A percentile compares a stretch with the other conserved stretches of the same genome.
Evolutionary conservation across 2,113 vertebrate genomes (phyloP).

Genomic region (Bubalus kerabau): DNA sequence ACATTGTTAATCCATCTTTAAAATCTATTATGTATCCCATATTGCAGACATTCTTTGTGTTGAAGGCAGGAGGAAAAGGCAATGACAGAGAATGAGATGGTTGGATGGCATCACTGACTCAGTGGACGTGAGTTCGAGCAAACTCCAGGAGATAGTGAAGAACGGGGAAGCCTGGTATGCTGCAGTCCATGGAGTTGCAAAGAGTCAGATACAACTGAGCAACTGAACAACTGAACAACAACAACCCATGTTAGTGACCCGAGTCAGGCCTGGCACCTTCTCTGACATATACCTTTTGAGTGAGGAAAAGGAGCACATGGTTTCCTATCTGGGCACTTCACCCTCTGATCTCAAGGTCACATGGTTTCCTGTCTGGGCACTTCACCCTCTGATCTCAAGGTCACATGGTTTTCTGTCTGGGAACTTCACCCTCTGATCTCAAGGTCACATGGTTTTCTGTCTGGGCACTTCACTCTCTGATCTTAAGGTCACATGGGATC

Average conservation of each 20-base stretch:
- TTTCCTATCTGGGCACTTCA: not conserved
- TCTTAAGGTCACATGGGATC: not conserved
- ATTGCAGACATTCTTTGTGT: not conserved
- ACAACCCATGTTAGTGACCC: not conserved
- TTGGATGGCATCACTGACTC: not conserved
- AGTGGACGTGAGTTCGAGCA: fast-evolving
- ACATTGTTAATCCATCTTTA: not conserved
- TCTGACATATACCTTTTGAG: not conserved
- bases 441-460: not conserved
- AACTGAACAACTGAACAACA: not conserved
- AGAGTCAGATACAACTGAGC: fast-evolving
- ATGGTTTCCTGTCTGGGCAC: not conserved
- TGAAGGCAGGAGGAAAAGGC: not conserved
- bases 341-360: not conserved
- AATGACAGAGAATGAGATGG: not conserved
- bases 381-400: not conserved
- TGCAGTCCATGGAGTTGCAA: fast-evolving
- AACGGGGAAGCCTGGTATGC: not conserved
- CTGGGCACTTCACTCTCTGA: not conserved
- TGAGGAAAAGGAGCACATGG: not conserved
- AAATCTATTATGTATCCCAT: not conserved
- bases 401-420: not conserved
- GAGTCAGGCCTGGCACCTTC: not conserved
- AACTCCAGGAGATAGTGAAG: not conserved
- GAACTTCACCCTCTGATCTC: not conserved